These are phyloP conservation scores for Trachythela sp. DNA, from an alignment of 64 coral and sea anemone species.

Conservation along the genomic window DNA sequence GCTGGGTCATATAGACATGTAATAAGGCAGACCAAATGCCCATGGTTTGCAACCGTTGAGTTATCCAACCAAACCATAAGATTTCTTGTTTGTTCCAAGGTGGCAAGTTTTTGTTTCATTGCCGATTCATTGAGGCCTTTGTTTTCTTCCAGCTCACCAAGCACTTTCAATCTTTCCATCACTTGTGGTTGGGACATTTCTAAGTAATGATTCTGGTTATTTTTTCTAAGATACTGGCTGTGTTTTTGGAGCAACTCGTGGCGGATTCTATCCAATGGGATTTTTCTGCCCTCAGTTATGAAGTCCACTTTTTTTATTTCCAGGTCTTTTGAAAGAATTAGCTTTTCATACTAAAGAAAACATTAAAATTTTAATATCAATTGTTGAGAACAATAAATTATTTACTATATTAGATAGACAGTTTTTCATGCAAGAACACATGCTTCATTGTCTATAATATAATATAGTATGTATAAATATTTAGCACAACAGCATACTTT, in stretches of 20 bases:
- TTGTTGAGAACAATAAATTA: too few species aligned
- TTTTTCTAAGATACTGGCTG: background rate
- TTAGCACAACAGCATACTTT: too few species aligned
- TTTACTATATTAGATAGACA: too few species aligned
- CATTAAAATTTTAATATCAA: too few species aligned
- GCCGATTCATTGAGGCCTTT: background rate
- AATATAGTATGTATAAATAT: too few species aligned
- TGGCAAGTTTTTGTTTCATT: background rate
- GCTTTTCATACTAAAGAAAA: constrained; percentile 1
- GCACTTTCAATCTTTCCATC: background rate
- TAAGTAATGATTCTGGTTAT: background rate
- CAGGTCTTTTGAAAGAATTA: background rate
- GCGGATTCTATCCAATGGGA: background rate
- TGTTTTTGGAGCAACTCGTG: background rate
- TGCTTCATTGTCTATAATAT: too few species aligned
- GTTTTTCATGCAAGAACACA: too few species aligned
- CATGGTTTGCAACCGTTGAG: background rate
- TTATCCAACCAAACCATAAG: background rate
- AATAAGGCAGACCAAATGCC: background rate
- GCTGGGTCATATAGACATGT: background rate
- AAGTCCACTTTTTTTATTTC: background rate
- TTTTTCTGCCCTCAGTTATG: background rate
- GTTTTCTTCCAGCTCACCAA: background rate
- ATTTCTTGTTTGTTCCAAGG: background rate
- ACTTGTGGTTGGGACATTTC: background rate